phyloP scores from a whole-genome alignment of 92 coral and sea anemone species.

The Actinernus sp. region DNA sequence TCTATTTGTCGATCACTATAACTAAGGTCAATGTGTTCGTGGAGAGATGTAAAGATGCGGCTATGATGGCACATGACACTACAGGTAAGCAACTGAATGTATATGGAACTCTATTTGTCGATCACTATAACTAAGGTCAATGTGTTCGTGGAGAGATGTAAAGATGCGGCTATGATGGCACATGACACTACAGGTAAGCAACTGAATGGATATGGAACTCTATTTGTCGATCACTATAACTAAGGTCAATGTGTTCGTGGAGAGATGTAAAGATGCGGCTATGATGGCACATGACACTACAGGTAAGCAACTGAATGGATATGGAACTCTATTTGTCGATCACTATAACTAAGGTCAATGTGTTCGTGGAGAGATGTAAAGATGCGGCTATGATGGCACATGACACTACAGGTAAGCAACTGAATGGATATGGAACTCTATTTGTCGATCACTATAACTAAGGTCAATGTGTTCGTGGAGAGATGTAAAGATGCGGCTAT shows the following conservation, averaged over 20 bases:
- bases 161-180: constrained; percentile 66
- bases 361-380: constrained; percentile 66
- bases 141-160: constrained; percentile 72
- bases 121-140: too few species aligned
- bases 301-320: too few species aligned
- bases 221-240: too few species aligned
- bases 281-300: constrained; percentile 52
- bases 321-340: too few species aligned
- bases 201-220: too few species aligned
- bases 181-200: constrained; percentile 67
- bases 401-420: constrained; percentile 68
- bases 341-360: constrained; percentile 46
- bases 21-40: too few species aligned
- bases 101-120: too few species aligned
- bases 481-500: constrained; percentile 73
- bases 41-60: constrained; percentile 75
- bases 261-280: constrained; percentile 74
- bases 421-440: too few species aligned
- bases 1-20: too few species aligned
- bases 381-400: constrained; percentile 69
- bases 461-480: constrained; percentile 64
- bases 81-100: too few species aligned
- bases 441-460: too few species aligned
- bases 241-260: constrained; percentile 74
- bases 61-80: constrained; percentile 56